phyloP scores from a whole-genome alignment of 2,888 invertebrate genomes.

The Chloroclystis v-ata region DNA sequence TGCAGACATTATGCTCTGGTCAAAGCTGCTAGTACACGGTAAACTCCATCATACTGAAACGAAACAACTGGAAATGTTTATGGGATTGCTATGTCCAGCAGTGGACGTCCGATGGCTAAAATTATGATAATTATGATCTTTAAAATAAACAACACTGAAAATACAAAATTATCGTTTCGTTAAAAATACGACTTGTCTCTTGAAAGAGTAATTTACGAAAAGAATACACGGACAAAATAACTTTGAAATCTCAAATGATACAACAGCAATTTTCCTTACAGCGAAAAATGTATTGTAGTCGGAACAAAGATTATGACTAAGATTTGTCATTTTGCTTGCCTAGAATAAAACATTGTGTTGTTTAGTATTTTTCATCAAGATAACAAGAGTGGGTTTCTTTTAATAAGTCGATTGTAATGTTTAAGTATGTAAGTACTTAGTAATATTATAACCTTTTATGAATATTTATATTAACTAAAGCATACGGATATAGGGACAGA shows the following conservation, averaged over 20 bases:
- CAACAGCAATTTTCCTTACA: slow-evolving; percentile 35
- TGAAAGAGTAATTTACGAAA: neutral
- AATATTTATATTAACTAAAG: too few species aligned
- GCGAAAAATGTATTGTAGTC: slow-evolving; percentile 33
- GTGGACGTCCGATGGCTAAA: neutral
- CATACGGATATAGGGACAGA: too few species aligned
- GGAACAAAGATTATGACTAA: slow-evolving; percentile 30
- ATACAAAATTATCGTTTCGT: too few species aligned
- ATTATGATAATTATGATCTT: neutral
- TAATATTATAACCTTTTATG: too few species aligned
- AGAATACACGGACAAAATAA: neutral
- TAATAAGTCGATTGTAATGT: too few species aligned
- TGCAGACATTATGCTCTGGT: too few species aligned
- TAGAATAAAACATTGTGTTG: slow-evolving; percentile 1
- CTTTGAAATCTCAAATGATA: slow-evolving; percentile 24
- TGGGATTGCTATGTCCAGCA: neutral
- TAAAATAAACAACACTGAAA: too few species aligned
- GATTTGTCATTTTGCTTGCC: slow-evolving; percentile 30
- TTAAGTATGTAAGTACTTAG: too few species aligned
- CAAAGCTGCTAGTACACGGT: too few species aligned
- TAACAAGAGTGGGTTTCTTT: too few species aligned
- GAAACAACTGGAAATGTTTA: neutral
- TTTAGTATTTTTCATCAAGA: neutral
- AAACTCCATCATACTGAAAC: too few species aligned
- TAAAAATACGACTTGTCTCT: neutral